phyloP scores from a whole-genome alignment of 2,888 invertebrate species.

The Zaprionus lineosus region DNA sequence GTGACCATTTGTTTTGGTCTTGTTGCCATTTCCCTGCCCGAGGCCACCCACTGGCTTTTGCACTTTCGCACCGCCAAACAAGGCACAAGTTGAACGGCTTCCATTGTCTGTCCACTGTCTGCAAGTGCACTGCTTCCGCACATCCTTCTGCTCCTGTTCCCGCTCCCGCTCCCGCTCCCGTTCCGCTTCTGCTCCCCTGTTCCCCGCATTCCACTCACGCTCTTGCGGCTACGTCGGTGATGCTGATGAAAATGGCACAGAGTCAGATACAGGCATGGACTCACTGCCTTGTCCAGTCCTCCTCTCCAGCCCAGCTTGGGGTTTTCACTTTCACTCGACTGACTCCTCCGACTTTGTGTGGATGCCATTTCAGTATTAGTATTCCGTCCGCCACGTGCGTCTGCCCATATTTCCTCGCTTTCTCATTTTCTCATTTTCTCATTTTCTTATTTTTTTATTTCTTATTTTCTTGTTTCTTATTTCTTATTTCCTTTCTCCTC shows the following conservation, averaged over 20 bases:
- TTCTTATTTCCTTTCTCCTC: background rate
- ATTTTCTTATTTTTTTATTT: background rate
- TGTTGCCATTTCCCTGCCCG: slow-evolving; percentile 27
- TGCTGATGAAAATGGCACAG: too few relatives aligned
- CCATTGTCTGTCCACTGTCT: slow-evolving; percentile 47
- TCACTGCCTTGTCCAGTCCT: too few relatives aligned
- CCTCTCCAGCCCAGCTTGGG: too few relatives aligned
- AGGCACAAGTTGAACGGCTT: slow-evolving; percentile 35
- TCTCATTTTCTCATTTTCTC: too few relatives aligned
- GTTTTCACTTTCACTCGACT: slow-evolving; percentile 33
- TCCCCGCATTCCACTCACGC: too few relatives aligned
- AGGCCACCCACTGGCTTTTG: slow-evolving; percentile 33
- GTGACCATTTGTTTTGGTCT: slow-evolving; percentile 43
- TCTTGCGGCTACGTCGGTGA: too few relatives aligned
- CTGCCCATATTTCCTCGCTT: slow-evolving; percentile 1
- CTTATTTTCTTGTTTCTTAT: background rate
- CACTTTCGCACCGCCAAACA: slow-evolving; percentile 28
- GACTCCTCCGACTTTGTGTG: slow-evolving; percentile 8
- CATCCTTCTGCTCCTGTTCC: too few relatives aligned
- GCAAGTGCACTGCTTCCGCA: slow-evolving; percentile 30
- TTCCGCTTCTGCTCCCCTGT: too few relatives aligned
- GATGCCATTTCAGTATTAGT: slow-evolving; percentile 16
- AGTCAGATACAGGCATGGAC: too few relatives aligned
- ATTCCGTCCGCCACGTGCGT: slow-evolving; percentile 23
- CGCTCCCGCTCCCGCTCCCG: too few relatives aligned